phyloP scores from a whole-genome alignment of 2,888 invertebrate species.

The Tenthredo distinguenda region DNA sequence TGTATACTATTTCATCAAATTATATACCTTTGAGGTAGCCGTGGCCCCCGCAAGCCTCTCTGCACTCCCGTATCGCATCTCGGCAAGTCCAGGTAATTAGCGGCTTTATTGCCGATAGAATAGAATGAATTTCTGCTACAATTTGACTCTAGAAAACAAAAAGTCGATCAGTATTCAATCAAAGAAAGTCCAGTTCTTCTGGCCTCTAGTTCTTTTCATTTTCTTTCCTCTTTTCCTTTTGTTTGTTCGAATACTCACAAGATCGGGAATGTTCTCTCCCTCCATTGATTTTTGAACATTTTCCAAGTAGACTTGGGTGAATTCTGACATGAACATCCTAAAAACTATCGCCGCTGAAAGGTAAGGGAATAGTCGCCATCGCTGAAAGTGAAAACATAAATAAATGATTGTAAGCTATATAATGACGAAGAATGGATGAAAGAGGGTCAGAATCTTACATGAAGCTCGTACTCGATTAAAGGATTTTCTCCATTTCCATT shows the following conservation, averaged over 20 bases:
- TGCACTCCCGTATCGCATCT: conserved; percentile 88
- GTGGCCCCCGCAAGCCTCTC: conserved; percentile 94
- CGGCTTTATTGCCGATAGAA: conserved; percentile 85
- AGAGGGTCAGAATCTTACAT: conserved; percentile 81
- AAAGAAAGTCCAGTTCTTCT: not conserved
- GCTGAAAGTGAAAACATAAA: conserved; percentile 79
- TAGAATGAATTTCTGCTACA: conserved; percentile 86
- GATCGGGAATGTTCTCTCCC: conserved; percentile 70
- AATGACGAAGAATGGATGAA: not conserved
- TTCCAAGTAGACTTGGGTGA: conserved; percentile 84
- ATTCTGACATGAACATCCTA: conserved; percentile 84
- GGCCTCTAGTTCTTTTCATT: not conserved
- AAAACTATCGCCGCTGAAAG: conserved; percentile 86
- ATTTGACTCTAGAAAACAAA: conserved; percentile 80
- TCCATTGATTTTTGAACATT: conserved; percentile 84
- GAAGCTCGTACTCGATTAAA: conserved; percentile 90
- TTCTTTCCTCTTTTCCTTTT: not conserved
- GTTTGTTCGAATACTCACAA: conserved; percentile 64
- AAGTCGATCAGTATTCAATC: conserved; percentile 47
- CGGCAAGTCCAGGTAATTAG: conserved; percentile 88
- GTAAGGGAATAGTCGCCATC: conserved; percentile 90
- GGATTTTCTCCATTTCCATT: conserved; percentile 82
- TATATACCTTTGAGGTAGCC: conserved; percentile 85
- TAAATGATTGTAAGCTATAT: not conserved
- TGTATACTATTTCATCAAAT: not conserved